Conservation (phyloP, 1,140 invertebrate genomes). For the Drosophila pallidifrons region DNA sequence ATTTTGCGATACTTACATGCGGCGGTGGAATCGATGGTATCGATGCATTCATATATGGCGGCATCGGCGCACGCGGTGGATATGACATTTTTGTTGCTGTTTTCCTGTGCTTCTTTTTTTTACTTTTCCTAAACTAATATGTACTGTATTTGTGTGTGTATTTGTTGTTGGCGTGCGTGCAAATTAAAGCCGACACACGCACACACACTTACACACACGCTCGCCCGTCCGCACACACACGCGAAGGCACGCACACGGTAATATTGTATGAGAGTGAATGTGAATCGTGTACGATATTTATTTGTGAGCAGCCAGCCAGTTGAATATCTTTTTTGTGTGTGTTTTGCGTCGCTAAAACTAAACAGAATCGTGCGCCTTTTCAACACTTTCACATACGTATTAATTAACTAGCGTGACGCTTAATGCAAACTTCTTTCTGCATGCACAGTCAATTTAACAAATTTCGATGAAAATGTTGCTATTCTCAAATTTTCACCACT, state of each 20-base stretch:
- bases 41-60: conserved; percentile 87
- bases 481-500: conserved; percentile 52
- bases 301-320: background rate
- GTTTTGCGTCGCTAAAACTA: conserved; percentile 10
- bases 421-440: conserved; percentile 10
- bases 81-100: conserved; percentile 71
- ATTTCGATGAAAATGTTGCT: conserved; percentile 40
- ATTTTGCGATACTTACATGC: conserved; percentile 61
- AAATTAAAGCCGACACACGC: conserved; percentile 69
- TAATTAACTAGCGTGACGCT: background rate
- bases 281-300: conserved; percentile 55
- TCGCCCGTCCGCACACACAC: conserved; percentile 5
- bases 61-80: conserved; percentile 86
- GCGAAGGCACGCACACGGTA: conserved; percentile 45
- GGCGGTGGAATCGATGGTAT: conserved; percentile 86
- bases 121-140: conserved; percentile 42
- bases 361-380: conserved; percentile 18
- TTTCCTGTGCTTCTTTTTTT: conserved; percentile 15
- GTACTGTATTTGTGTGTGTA: conserved; percentile 4
- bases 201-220: conserved; percentile 37
- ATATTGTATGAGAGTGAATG: conserved; percentile 38
- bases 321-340: conserved; percentile 12
- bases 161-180: conserved; percentile 52
- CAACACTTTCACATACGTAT: conserved; percentile 22
- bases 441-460: conserved; percentile 41